Conservation (phyloP, 1,140 invertebrate genomes). For the Papilio glaucus region DNA sequence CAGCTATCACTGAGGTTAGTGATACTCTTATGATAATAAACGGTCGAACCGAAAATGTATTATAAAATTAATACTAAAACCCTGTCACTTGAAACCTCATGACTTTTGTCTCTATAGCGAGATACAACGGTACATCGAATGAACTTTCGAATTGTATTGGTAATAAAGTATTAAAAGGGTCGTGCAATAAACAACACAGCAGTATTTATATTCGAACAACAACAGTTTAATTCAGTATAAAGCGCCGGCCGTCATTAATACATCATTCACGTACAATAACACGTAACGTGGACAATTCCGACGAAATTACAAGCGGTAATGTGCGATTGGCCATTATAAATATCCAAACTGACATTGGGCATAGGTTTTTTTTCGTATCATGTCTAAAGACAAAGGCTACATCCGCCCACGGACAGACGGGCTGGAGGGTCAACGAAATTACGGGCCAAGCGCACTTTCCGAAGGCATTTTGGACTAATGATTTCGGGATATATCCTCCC, state of each 20-base stretch:
- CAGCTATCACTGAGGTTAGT: no score
- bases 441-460: constrained; percentile 64
- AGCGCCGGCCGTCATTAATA: constrained; percentile 60
- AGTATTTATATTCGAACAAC: constrained; percentile 25
- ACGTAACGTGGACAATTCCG: constrained; percentile 55
- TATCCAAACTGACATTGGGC: constrained; percentile 71
- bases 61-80: no score
- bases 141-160: not conserved
- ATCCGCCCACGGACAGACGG: constrained; percentile 71
- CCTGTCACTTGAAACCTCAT: no score
- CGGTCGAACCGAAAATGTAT: no score
- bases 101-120: not conserved
- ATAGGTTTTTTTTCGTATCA: constrained; percentile 64
- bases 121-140: not conserved
- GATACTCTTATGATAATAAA: no score
- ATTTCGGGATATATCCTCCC: constrained; percentile 78
- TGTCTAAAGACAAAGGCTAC: constrained; percentile 74
- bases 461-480: constrained; percentile 78
- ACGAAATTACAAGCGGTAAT: constrained; percentile 66
- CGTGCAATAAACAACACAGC: constrained; percentile 1
- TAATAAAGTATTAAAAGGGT: constrained; percentile 3
- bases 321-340: constrained; percentile 64
- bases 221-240: constrained; percentile 58
- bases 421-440: constrained; percentile 70
- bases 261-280: constrained; percentile 67